Percentiles rank a stretch among this genome's conserved stretches.
These are phyloP conservation scores for Brachyhypopomus gauderio DNA, from an alignment of 2,113 vertebrate genomes.

Conservation along the genomic window DNA sequence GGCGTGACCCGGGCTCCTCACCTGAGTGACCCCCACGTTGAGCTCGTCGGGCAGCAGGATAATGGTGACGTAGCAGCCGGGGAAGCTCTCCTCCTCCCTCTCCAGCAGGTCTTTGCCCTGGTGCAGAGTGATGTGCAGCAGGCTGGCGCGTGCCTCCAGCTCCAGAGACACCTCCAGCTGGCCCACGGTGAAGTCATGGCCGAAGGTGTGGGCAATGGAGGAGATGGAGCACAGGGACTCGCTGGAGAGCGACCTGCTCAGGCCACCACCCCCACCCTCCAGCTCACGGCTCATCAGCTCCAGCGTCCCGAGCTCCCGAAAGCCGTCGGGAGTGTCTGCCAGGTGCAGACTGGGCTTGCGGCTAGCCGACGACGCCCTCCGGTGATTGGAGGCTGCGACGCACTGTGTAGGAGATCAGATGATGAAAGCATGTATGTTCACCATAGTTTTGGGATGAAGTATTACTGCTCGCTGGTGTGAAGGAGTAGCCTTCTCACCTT, in stretches of 20 bases:
- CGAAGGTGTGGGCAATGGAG: slow-evolving; percentile 94
- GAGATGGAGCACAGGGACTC: slow-evolving; percentile 96
- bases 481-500: slow-evolving; percentile 77
- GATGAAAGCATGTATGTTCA: not conserved
- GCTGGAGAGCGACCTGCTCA: slow-evolving; percentile 87
- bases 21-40: slow-evolving; percentile 88
- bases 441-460: not conserved
- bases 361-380: slow-evolving; percentile 66
- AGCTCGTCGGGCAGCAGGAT: slow-evolving; percentile 88
- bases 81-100: slow-evolving; percentile 87
- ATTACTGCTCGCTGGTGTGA: slow-evolving; percentile 3
- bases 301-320: slow-evolving; percentile 90
- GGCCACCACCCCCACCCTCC: slow-evolving; percentile 73
- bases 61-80: slow-evolving; percentile 91
- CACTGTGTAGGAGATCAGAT: slow-evolving; percentile 67
- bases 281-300: slow-evolving; percentile 91
- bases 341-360: slow-evolving; percentile 84
- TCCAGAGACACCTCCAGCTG: slow-evolving; percentile 93
- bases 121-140: slow-evolving; percentile 83
- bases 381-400: slow-evolving; percentile 71
- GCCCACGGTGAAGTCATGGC: slow-evolving; percentile 91
- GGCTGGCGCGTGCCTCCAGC: slow-evolving; percentile 72
- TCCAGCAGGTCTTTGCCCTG: slow-evolving; percentile 98
- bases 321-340: slow-evolving; percentile 83
- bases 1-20: slow-evolving; percentile 66